Evolutionary conservation across 2,888 invertebrate genomes (phyloP).

Genomic region (Vandiemenella viatica): DNA sequence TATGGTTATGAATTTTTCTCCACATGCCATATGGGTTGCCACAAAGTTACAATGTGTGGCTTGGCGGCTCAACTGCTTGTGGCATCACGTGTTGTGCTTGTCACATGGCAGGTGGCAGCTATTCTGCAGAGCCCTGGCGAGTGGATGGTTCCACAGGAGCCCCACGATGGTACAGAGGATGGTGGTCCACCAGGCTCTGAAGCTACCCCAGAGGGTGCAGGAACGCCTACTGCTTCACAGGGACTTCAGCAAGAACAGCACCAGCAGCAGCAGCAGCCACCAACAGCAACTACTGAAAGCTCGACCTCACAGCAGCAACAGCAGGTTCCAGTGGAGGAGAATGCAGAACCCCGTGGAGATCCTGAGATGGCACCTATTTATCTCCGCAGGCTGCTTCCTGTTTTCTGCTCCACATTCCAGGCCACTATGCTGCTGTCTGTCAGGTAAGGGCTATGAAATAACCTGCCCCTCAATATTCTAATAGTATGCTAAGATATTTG

Average conservation of each 20-base stretch:
- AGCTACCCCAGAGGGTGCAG: too few relatives aligned
- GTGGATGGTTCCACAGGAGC: slow-evolving; percentile 68
- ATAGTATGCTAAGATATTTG: too few relatives aligned
- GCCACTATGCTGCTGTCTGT: slow-evolving; percentile 80
- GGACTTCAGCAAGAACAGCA: not conserved
- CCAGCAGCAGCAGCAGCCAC: slow-evolving; percentile 21
- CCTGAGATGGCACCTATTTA: slow-evolving; percentile 94
- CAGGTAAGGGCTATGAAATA: slow-evolving; percentile 23
- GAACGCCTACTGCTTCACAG: too few relatives aligned
- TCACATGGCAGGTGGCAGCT: slow-evolving; percentile 48
- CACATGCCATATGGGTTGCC: too few relatives aligned
- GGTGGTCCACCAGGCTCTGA: too few relatives aligned
- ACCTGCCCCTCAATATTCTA: too few relatives aligned
- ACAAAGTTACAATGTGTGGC: too few relatives aligned
- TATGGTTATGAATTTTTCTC: too few relatives aligned
- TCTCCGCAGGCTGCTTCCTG: slow-evolving; percentile 72
- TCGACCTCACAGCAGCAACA: slow-evolving; percentile 17
- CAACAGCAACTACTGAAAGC: slow-evolving; percentile 28
- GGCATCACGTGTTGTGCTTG: too few relatives aligned
- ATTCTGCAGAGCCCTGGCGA: slow-evolving; percentile 87
- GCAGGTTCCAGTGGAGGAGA: slow-evolving; percentile 33
- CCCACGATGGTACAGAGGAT: too few relatives aligned
- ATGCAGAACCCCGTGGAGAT: slow-evolving; percentile 77
- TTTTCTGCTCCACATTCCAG: slow-evolving; percentile 88
- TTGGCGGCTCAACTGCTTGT: too few relatives aligned